phyloP scores from a whole-genome alignment of 2,113 vertebrate species.

The Pontoporia blainvillei region DNA sequence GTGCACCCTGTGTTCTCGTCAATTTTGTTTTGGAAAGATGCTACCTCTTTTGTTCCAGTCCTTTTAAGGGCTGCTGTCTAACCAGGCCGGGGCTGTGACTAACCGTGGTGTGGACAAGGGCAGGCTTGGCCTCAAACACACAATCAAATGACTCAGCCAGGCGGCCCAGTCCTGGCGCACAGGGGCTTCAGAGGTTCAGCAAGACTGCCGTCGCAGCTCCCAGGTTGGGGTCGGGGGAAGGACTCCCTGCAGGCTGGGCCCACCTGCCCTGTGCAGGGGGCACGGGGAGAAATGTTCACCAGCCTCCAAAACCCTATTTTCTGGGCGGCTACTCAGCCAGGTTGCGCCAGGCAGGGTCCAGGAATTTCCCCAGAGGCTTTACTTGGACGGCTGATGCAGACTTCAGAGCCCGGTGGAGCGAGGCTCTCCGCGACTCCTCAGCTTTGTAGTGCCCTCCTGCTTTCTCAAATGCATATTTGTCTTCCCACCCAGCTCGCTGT shows the following conservation, averaged over 20 bases:
- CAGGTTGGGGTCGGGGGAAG: background rate
- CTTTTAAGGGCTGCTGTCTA: conserved; percentile 54
- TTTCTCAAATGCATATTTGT: background rate
- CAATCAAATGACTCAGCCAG: background rate
- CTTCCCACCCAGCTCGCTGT: background rate
- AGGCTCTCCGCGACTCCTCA: background rate
- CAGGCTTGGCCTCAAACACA: background rate
- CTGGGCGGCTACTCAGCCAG: background rate
- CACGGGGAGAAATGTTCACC: background rate
- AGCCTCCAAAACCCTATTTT: background rate
- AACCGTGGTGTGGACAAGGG: conserved; percentile 18
- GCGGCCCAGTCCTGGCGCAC: background rate
- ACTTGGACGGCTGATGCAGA: background rate
- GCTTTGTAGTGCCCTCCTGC: background rate
- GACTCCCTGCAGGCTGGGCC: background rate
- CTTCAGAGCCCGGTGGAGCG: background rate
- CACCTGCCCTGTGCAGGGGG: background rate
- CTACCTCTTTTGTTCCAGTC: conserved; percentile 32
- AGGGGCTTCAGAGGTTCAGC: background rate
- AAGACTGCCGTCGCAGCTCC: background rate
- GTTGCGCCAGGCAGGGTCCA: background rate
- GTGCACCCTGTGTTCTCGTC: conserved; percentile 26
- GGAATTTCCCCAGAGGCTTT: background rate
- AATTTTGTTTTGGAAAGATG: conserved; percentile 53
- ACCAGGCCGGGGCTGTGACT: conserved; percentile 29